Evolutionary conservation across 2,888 invertebrate species (phyloP), one percentile per base, ranked within the genome.

Genomic region (Helobdella robusta): DNA sequence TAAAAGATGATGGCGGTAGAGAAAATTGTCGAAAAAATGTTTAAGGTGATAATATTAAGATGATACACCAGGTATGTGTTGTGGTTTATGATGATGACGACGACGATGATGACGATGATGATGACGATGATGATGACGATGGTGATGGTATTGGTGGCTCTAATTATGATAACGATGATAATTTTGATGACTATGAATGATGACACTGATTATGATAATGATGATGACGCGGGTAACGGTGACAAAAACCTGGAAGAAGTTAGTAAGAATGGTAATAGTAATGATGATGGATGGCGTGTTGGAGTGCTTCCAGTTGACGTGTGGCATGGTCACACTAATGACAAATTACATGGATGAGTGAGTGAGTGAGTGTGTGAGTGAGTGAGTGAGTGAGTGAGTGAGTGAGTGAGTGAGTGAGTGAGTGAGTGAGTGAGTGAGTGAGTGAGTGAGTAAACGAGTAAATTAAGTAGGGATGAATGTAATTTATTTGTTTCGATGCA

Each of bases 351-450:
- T 54, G 54, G 28, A 28, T 54, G 23, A 25, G n/a, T 54, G 54
- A 6, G 54, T 54, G 4, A 25, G 4, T 54, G 54, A 20, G 2
- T 3, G 54, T 18, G 54, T 54, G 54, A 25, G 54, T 20, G 56
- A 28, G 20, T 56, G 23, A 2, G 6, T 1, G 1, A 25, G 28
- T 8, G n/a, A 2, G 30, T 8, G 4, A 6, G 1, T 56, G 23
- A 6, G 6, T 56, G 56, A 30, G 30, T 56, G 23, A 28, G 6
- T 28, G 56, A 28, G 20, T 56, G 28, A 28, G 56, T 56, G 23
- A 28, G 6, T 56, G 23, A 25, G 32, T 56, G 56, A 56, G 56
- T 56, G 56, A 11, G 56, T 56, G 56, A 3, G 28, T 56, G 56
- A 28, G 1, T 56, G 28, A 11, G 56, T 30, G 15, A 3, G 23